phyloP scores from a whole-genome alignment of 2,113 vertebrate genomes.

The Aegotheles bennettii region DNA sequence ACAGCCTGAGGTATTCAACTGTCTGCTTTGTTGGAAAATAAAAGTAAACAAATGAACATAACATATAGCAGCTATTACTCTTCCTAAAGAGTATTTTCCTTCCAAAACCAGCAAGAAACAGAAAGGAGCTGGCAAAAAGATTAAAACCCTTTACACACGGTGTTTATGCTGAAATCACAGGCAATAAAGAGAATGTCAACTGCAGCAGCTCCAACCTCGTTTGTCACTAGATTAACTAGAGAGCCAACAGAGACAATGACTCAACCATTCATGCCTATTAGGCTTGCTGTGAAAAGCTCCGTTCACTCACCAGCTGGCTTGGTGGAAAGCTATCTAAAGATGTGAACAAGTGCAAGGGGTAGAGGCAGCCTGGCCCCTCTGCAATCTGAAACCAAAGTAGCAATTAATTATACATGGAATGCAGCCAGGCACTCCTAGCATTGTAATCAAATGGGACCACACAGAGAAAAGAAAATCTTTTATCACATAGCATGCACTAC shows the following conservation, averaged over 20 bases:
- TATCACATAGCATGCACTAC: not conserved
- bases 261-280: constrained; percentile 44
- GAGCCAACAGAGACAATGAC: constrained; percentile 43
- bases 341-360: constrained; percentile 36
- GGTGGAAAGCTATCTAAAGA: constrained; percentile 55
- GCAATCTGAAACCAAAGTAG: constrained; percentile 71
- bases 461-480: constrained; percentile 62
- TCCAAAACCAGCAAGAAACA: not conserved
- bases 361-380: constrained; percentile 16
- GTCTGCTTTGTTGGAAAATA: not conserved
- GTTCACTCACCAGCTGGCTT: constrained; percentile 75
- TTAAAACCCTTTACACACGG: constrained; percentile 32
- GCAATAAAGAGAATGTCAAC: constrained; percentile 52
- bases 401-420: constrained; percentile 75
- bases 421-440: constrained; percentile 63
- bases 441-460: constrained; percentile 72
- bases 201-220: constrained; percentile 43
- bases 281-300: constrained; percentile 57
- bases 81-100: not conserved
- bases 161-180: constrained; percentile 40
- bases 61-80: not conserved
- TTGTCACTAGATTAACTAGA: constrained; percentile 49
- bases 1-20: not conserved
- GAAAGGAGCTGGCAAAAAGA: constrained; percentile 13
- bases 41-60: not conserved